Evolutionary conservation across 2,888 invertebrate genomes (phyloP), one percentile per base, ranked within the genome.

Genomic region (Prenolepis imparis): DNA sequence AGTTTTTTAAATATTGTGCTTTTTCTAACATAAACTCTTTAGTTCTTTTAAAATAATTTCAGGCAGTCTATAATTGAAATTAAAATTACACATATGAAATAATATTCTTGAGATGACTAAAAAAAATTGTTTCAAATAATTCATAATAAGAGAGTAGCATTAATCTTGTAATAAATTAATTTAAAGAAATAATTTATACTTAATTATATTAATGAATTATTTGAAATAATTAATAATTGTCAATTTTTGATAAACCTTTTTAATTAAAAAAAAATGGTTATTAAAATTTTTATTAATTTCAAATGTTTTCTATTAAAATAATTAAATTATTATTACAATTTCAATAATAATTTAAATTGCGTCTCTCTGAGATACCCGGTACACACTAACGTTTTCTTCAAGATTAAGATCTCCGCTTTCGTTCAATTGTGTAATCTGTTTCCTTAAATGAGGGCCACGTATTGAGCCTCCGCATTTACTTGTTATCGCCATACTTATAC

Each of bases 401-500:
- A 68, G 68, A 68, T 70, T 48, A 41, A n/a, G n/a, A n/a, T n/a
- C 39, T 80, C 44, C n/a, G 68, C 59, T 61, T 70, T 70, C 24
- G 52, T 80, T 80, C 70, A 70, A 78, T 59, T 15, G 44, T 15
- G 44, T 21, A 70, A 59, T 70, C 21, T 59, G 59, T 80, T 80
- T 80, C 70, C 70, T 70, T 70, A 36, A 78, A 80, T 8, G 70
- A 80, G 36, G 59, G 18, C 59, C 44, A 59, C 39, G 8, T 78
- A 68, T 82, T 67, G 83, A 44, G 61, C 61, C 78, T 87, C 77
- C 74, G 90, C 90, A 90, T 90, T 90, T 90, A 90, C 86, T 86
- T 87, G 84, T 90, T 70, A 84, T 83, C 67, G 55, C 82, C 85
- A 87, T 90, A 83, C 83, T 85, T 84, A 77, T 78, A 83, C 80